These are phyloP conservation scores for Eueremaeus valkanovi DNA, from an alignment of 2,888 invertebrate species.

Conservation along the genomic window DNA sequence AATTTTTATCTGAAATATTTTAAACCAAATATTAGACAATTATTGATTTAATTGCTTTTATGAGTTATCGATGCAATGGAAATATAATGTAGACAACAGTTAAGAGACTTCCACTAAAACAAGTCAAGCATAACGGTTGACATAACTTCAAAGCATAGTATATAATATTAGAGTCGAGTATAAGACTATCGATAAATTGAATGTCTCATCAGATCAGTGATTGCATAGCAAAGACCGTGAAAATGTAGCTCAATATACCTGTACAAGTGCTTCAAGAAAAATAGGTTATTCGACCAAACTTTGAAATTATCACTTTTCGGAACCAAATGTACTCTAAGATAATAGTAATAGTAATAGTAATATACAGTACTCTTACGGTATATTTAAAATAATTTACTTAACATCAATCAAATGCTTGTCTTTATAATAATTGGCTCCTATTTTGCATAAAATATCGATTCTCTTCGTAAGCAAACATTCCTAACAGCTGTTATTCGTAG, in stretches of 20 bases:
- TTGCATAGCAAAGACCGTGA: slow-evolving; percentile 2
- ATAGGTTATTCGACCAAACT: background rate
- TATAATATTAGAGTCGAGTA: background rate
- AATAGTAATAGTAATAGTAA: no score
- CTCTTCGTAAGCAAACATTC: no score
- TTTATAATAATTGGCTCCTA: no score
- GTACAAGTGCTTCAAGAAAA: background rate
- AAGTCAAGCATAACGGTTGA: slow-evolving; percentile 1
- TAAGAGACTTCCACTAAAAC: background rate
- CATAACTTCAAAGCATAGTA: background rate
- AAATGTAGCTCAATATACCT: background rate
- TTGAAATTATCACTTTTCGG: background rate
- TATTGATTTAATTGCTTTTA: background rate
- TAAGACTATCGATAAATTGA: slow-evolving; percentile 5
- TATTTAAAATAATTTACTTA: no score
- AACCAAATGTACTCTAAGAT: no score
- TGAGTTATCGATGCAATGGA: background rate
- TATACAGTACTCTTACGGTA: no score
- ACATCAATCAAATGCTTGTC: no score
- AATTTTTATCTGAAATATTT: background rate
- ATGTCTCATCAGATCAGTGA: slow-evolving; percentile 9
- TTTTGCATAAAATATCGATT: no score
- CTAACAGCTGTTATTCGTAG: no score
- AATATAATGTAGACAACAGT: background rate
- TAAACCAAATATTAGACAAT: slow-evolving; percentile 6